phyloP scores from a whole-genome alignment of 2,797 vertebrate genomes.

The Odontamblyopus lacepedii region DNA sequence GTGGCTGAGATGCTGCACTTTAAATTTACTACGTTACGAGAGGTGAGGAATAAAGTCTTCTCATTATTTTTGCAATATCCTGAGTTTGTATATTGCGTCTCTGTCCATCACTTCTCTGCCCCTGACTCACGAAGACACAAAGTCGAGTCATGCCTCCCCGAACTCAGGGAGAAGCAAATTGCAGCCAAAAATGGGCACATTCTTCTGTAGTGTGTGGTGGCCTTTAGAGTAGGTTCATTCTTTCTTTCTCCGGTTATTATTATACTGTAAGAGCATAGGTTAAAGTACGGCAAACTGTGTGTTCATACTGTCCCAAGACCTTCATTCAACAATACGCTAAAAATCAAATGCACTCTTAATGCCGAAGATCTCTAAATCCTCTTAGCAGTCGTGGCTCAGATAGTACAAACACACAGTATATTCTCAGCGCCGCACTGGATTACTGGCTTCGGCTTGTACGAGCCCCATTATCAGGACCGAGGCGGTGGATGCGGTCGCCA shows the following conservation, averaged over 20 bases:
- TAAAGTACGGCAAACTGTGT: not conserved
- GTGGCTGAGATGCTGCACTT: too few relatives aligned
- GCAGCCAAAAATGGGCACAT: too few relatives aligned
- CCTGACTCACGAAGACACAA: too few relatives aligned
- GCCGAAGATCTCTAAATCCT: not conserved
- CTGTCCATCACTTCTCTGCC: too few relatives aligned
- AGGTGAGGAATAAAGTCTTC: too few relatives aligned
- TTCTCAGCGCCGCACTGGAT: not conserved
- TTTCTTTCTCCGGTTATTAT: not conserved
- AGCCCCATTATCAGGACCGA: constrained; percentile 29
- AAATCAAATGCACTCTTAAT: not conserved
- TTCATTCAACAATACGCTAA: not conserved
- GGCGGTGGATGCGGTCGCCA: constrained; percentile 42
- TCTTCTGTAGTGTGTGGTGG: too few relatives aligned
- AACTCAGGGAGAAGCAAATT: too few relatives aligned
- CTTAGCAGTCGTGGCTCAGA: not conserved
- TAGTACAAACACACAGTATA: not conserved
- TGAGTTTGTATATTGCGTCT: too few relatives aligned
- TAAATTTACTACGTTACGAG: too few relatives aligned
- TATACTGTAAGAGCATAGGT: not conserved
- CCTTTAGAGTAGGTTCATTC: not conserved
- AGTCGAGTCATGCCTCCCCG: too few relatives aligned
- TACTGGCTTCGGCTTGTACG: not conserved
- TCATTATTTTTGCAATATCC: too few relatives aligned
- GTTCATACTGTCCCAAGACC: not conserved